Percentiles rank a stretch among this genome's conserved stretches.
Conservation (phyloP, 2,888 invertebrate genomes). For the Leucophenga maculata region DNA sequence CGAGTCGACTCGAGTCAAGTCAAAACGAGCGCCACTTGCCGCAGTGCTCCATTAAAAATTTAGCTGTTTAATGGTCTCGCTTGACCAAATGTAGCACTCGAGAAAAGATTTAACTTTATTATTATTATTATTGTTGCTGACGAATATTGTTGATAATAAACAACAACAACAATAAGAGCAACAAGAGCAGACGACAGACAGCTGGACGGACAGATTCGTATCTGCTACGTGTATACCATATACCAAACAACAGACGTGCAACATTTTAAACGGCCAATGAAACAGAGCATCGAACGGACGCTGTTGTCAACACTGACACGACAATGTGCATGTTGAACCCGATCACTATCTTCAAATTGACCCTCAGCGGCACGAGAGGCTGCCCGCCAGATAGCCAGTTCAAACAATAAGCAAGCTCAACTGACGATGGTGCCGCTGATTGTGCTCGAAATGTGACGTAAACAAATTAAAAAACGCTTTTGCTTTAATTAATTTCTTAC, state of each 20-base stretch:
- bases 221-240: too few relatives aligned
- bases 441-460: conserved; percentile 11
- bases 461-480: conserved; percentile 26
- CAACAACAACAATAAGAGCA: neutral
- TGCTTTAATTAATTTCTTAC: conserved; percentile 26
- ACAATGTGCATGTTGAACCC: conserved; percentile 54
- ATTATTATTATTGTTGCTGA: conserved; percentile 5
- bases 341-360: conserved; percentile 52
- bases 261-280: neutral
- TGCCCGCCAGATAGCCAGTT: neutral
- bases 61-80: conserved; percentile 16
- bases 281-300: neutral
- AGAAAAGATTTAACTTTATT: conserved; percentile 12
- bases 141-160: conserved; percentile 23
- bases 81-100: conserved; percentile 16
- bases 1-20: neutral
- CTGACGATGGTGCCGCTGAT: neutral
- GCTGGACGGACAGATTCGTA: too few relatives aligned
- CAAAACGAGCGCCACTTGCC: conserved; percentile 18
- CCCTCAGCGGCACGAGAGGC: conserved; percentile 41
- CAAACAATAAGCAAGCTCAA: conserved; percentile 3
- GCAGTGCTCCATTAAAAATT: conserved; percentile 12
- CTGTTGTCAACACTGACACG: conserved; percentile 44
- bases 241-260: neutral
- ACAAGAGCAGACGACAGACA: neutral